A percentile compares a stretch with the other conserved stretches of the same genome.
phyloP scores from a whole-genome alignment of 1,140 invertebrate genomes.

The Marisa cornuarietis region DNA sequence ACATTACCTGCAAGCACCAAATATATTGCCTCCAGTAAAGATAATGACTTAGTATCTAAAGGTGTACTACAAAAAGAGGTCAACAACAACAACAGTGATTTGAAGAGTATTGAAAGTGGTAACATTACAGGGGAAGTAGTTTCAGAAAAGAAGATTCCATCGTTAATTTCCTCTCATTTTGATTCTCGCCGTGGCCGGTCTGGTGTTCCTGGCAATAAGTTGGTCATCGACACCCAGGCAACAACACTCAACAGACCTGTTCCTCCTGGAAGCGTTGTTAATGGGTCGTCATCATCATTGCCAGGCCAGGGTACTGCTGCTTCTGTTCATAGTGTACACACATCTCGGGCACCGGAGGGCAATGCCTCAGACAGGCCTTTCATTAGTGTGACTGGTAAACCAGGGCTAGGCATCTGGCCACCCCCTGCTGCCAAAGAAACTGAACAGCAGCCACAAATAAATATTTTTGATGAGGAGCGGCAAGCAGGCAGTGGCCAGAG shows the following conservation, averaged over 20 bases:
- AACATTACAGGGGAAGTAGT: background rate
- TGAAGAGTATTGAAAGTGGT: background rate
- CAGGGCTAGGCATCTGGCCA: conserved; percentile 15
- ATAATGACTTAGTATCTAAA: conserved; percentile 10
- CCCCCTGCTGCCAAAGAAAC: conserved; percentile 1
- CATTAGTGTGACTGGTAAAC: conserved; percentile 13
- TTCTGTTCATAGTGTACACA: background rate
- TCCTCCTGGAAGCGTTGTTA: background rate
- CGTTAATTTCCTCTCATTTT: conserved; percentile 20
- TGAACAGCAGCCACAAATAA: conserved; percentile 40
- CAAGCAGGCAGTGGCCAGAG: conserved; percentile 62
- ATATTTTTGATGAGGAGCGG: conserved; percentile 52
- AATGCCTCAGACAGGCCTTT: background rate
- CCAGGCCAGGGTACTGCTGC: background rate
- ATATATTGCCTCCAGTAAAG: conserved; percentile 67
- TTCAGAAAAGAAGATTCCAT: conserved; percentile 21
- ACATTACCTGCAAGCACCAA: conserved; percentile 77
- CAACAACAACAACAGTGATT: conserved; percentile 25
- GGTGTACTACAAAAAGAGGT: conserved; percentile 14
- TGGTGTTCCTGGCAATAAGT: background rate
- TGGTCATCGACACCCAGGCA: background rate
- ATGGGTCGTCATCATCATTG: background rate
- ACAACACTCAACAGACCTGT: background rate
- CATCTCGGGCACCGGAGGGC: background rate
- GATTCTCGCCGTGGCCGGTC: conserved; percentile 2